Evolutionary conservation across 2,888 invertebrate genomes (phyloP).

Genomic region (Meiosimyza platycephala): DNA sequence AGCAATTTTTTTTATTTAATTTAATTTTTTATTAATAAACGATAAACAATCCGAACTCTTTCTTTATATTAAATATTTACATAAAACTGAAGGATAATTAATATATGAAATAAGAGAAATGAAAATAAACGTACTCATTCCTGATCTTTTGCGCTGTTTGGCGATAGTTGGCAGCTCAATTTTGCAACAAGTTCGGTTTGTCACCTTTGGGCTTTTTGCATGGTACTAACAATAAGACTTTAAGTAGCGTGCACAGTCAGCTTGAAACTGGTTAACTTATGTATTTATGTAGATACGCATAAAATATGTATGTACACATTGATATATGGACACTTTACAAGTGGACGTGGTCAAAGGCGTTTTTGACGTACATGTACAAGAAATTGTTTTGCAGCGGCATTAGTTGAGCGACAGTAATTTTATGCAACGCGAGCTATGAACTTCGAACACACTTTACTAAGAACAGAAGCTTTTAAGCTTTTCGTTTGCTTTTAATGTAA

Average conservation of each 20-base stretch:
- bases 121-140: slow-evolving; percentile 45
- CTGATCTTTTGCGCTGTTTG: slow-evolving; percentile 36
- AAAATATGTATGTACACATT: not conserved
- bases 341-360: slow-evolving; percentile 15
- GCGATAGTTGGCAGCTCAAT: slow-evolving; percentile 36
- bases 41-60: slow-evolving; percentile 41
- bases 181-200: slow-evolving; percentile 39
- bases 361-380: not conserved
- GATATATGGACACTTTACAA: slow-evolving; percentile 21
- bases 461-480: too few species aligned
- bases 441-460: too few species aligned
- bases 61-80: slow-evolving; percentile 2
- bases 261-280: not conserved
- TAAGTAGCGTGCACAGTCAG: slow-evolving; percentile 21
- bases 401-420: not conserved
- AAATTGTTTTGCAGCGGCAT: not conserved
- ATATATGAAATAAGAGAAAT: slow-evolving; percentile 23
- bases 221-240: slow-evolving; percentile 10
- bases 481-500: too few species aligned
- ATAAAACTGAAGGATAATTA: slow-evolving; percentile 18
- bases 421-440: not conserved
- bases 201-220: slow-evolving; percentile 8
- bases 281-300: not conserved
- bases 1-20: not conserved
- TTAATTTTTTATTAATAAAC: not conserved